Evolutionary conservation across 2,797 vertebrate genomes (phyloP), one percentile per base, ranked within the genome.

Genomic region (Coendou prehensilis): DNA sequence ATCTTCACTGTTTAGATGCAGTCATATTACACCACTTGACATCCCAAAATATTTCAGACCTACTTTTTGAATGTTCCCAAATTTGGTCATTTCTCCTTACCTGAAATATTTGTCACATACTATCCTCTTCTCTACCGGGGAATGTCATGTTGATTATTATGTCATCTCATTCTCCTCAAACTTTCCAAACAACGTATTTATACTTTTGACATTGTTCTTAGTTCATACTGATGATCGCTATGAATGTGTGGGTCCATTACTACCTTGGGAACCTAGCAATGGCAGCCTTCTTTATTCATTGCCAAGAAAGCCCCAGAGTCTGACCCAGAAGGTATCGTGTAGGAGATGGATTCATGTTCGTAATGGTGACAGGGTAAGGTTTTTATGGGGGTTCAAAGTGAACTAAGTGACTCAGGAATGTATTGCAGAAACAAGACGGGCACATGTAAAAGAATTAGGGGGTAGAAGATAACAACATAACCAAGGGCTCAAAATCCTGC

Each of bases 351-450:
- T 69, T 45, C 1, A 6, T 17, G 1, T 45, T 18, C 59, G 37
- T 9, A 9, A 4, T 63, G 28, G 11, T 63, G 50, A 73, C 1
- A 26, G 17, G 37, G 3, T 41, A 61, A 75, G 45, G 2, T 41
- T 20, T 54, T 52, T 33, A 13, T 28, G 22, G 45, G 50, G 57
- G 28, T 81, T 80, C 50, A 75, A 82, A 63, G 56, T 45, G 15
- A 91, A 89, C 82, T 69, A 69, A 85, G 61, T 96, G 56, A 80
- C 47, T 95, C 63, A 79, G 9, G 33, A 85, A n/a, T 96, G 87
- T 97, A 69, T 94, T 97, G 6, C n/a, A 75, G 67, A 87, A 92
- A 89, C 23, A 93, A 84, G 50, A 96, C 20, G 6, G 28, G 28
- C 82, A 83, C 33, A 79, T n/a, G 4, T 33, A 37, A 78, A 94